Evolutionary conservation across 2,797 vertebrate genomes (phyloP), one percentile per base, ranked within the genome.

Genomic region (Novumbra hubbsi): DNA sequence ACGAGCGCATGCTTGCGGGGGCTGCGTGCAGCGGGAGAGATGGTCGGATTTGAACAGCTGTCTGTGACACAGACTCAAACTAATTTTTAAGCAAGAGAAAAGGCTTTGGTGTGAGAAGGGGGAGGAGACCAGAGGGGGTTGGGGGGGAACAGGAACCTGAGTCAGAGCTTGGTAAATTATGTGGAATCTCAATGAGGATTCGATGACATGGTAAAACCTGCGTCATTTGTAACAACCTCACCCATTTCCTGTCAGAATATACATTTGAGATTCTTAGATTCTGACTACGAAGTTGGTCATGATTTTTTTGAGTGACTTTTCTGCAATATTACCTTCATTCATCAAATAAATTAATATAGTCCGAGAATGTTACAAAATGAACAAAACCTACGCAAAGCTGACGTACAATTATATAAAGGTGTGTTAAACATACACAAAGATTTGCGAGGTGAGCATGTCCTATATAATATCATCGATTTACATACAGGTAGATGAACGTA

Each of bases 31-130:
- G 24, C 19, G 21, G 1, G 60, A 62, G 70, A 66, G 70, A 34
- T 57, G 50, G 62, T 71, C 73, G 45, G 64, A 81, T 75, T 76
- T 73, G 70, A 82, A 84, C 87, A 89, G 88, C 89, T 86, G 88
- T 82, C 77, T 85, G 79, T 48, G 77, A 74, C 76, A 78, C 57
- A 62, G 73, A 45, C 75, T 74, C 78, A 41, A 76, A 83, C 68
- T 83, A 79, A 81, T 76, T 71, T 72, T 79, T 70, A 73, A 77
- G 73, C 65, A 71, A 74, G 67, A 12, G 45, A 52, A 24, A 9
- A 45, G n/a, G 74, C 49, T 41, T 21, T 76, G n/a, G 70, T 52
- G 50, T 17, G 30, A 71, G 63, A 72, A 52, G 64, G 41, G 38
- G 55, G 73, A 60, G 63, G 45, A 48, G 32, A 52, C 14, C 69